Evolutionary conservation across 2,888 invertebrate species (phyloP), one percentile per base, ranked within the genome.

Genomic region (Pardosa pseudoannulata): DNA sequence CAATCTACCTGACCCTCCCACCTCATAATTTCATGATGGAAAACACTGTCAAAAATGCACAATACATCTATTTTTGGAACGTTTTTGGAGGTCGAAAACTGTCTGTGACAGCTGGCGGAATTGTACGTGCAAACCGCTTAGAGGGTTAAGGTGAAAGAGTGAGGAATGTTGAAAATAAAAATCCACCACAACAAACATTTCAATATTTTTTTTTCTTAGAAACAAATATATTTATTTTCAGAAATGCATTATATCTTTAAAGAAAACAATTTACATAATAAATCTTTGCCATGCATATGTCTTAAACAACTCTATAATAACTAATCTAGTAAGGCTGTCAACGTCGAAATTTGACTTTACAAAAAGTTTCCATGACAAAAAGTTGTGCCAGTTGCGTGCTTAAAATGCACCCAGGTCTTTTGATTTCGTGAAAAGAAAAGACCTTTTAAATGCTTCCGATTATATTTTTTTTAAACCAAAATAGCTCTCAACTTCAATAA

Each of bases 171-270:
- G n/a, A n/a, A n/a, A n/a, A n/a, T n/a, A n/a, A n/a, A n/a, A n/a
- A n/a, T n/a, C n/a, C n/a, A n/a, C n/a, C n/a, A n/a, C n/a, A n/a
- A n/a, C n/a, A n/a, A n/a, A n/a, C n/a, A n/a, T n/a, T n/a, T n/a
- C n/a, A n/a, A n/a, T n/a, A n/a, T n/a, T n/a, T n/a, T n/a, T 36
- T 36, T 56, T 56, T 80, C 68, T 79, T 87, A 87, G 68, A 87
- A 87, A 87, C 80, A 87, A 87, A 87, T 87, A 87, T 87, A 87
- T 87, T 87, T 87, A 87, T 87, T 87, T 87, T 87, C 74, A 87
- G 87, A 87, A 87, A 87, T 87, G 87, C 80, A 79, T 87, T 79
- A 87, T 87, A 87, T 87, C 79, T 79, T 87, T 73, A 87, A 87
- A 87, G 80, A 87, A 87, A 87, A 87, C 87, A 87, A 87, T 80